Evolutionary conservation across 1,140 invertebrate genomes (phyloP).

Genomic region (Dreissena rostriformis): DNA sequence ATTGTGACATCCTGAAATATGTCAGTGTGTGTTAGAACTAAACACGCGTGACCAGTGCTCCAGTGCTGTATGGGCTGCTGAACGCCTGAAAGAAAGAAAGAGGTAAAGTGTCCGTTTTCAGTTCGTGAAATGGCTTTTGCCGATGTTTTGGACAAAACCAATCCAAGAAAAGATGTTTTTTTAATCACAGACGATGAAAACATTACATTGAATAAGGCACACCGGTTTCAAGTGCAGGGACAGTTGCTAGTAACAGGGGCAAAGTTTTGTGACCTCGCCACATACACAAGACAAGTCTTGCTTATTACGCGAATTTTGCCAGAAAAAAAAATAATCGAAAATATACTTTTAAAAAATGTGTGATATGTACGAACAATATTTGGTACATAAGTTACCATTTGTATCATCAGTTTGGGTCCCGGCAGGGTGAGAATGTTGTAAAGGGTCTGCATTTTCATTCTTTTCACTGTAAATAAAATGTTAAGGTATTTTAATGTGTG

Average conservation of each 20-base stretch:
- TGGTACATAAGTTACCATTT: not conserved
- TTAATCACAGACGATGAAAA: not conserved
- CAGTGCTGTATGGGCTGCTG: not conserved
- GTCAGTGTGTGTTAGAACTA: not conserved
- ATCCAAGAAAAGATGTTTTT: slow-evolving; percentile 7
- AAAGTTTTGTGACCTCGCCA: slow-evolving; percentile 42
- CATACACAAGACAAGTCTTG: slow-evolving; percentile 30
- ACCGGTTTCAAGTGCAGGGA: slow-evolving; percentile 27
- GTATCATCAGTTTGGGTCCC: not conserved
- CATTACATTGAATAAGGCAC: slow-evolving; percentile 13
- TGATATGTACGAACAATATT: not conserved
- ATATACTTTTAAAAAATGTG: slow-evolving; percentile 10
- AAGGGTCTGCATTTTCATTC: too few relatives aligned
- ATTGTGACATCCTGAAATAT: not conserved
- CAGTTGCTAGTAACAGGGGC: slow-evolving; percentile 28
- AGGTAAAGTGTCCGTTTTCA: slow-evolving; percentile 4
- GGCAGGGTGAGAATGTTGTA: too few relatives aligned
- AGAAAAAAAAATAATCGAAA: not conserved
- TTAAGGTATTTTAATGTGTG: too few relatives aligned
- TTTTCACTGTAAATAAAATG: too few relatives aligned
- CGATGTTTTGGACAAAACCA: not conserved
- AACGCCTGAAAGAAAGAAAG: not conserved
- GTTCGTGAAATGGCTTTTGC: not conserved
- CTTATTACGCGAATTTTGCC: slow-evolving; percentile 4
- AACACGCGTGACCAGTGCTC: slow-evolving; percentile 13